phyloP scores from a whole-genome alignment of 2,797 vertebrate genomes.

The Danio aesculapii region DNA sequence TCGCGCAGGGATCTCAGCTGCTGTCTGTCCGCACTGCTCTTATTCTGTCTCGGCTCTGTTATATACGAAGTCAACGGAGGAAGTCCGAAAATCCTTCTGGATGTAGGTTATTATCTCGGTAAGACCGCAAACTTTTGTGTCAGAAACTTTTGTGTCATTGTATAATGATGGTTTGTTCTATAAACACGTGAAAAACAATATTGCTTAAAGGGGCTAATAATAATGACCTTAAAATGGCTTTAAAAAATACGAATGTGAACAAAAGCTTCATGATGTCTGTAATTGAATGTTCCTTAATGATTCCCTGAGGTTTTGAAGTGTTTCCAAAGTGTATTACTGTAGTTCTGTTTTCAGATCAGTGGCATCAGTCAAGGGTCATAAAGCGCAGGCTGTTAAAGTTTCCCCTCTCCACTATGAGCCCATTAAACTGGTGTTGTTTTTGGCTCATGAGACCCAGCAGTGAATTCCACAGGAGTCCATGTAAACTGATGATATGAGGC shows the following conservation, averaged over 20 bases:
- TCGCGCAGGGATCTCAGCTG: conserved; percentile 83
- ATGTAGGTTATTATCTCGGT: conserved; percentile 84
- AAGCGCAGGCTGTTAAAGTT: conserved; percentile 39
- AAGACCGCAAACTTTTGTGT: conserved; percentile 62
- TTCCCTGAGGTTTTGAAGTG: not conserved
- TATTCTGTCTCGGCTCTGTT: conserved; percentile 84
- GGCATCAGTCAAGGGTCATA: conserved; percentile 23
- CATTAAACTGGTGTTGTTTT: conserved; percentile 11
- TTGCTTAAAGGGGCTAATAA: too few species aligned
- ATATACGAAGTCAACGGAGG: conserved; percentile 84
- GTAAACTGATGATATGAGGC: conserved; percentile 25
- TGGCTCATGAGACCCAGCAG: conserved; percentile 13
- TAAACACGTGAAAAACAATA: too few species aligned
- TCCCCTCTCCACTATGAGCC: not conserved
- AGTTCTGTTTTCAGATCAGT: conserved; percentile 6
- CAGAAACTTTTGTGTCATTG: not conserved
- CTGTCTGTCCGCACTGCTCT: conserved; percentile 82
- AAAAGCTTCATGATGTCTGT: not conserved
- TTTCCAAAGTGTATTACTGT: not conserved
- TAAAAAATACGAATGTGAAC: not conserved
- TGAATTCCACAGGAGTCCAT: not conserved
- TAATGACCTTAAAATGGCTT: not conserved
- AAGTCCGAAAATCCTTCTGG: conserved; percentile 81
- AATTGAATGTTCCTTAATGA: not conserved
- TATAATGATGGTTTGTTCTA: too few species aligned